These are phyloP conservation scores for Leptopilina clavipes DNA, from an alignment of 1,140 invertebrate genomes.

Conservation along the genomic window DNA sequence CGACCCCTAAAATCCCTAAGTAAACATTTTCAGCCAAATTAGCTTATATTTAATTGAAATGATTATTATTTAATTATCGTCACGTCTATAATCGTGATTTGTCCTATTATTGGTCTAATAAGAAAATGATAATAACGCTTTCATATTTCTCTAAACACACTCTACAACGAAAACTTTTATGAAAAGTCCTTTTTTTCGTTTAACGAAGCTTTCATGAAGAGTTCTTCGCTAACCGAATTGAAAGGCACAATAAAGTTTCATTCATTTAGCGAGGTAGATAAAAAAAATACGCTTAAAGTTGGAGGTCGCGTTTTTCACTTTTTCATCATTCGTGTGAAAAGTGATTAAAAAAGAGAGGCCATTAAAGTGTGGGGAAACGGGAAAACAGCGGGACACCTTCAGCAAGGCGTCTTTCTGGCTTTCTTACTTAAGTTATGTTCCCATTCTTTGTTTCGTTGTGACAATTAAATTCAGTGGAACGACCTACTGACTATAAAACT, in stretches of 20 bases:
- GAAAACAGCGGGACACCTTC: constrained; percentile 21
- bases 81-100: no score
- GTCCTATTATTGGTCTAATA: no score
- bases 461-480: constrained; percentile 28
- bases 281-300: not conserved
- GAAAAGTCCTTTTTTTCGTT: no score
- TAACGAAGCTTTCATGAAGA: not conserved
- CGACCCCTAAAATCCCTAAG: no score
- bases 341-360: not conserved
- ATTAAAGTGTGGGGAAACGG: constrained; percentile 5
- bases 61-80: no score
- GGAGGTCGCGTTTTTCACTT: not conserved
- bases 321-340: not conserved
- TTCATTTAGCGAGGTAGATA: not conserved
- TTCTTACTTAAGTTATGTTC: constrained; percentile 30
- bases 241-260: not conserved
- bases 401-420: constrained; percentile 26
- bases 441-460: constrained; percentile 27
- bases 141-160: no score
- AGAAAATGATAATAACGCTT: no score
- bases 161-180: no score
- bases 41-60: no score
- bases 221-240: not conserved
- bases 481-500: constrained; percentile 29
- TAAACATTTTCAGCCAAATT: no score